phyloP scores from a whole-genome alignment of 2,888 invertebrate species.

The Diarsia brunnea region DNA sequence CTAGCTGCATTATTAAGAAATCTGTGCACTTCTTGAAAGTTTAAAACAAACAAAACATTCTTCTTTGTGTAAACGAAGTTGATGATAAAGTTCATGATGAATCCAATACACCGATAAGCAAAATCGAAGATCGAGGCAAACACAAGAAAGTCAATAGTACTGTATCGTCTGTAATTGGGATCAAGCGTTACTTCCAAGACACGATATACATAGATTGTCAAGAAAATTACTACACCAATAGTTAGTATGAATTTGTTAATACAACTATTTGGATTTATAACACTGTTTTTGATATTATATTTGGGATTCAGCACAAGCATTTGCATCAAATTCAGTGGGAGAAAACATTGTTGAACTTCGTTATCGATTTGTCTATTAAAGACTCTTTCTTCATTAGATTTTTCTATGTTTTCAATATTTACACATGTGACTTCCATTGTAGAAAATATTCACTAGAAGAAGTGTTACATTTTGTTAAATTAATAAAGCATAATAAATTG shows the following conservation, averaged over 20 bases:
- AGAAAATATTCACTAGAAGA: neutral
- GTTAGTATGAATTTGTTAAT: neutral
- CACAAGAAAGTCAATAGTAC: neutral
- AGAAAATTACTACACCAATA: neutral
- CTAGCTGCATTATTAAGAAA: neutral
- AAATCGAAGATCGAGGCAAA: neutral
- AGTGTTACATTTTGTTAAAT: neutral
- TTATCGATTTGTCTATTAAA: slow-evolving; percentile 1
- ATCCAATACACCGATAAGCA: neutral
- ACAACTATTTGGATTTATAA: neutral
- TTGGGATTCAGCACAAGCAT: neutral
- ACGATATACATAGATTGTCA: neutral
- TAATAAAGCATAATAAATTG: neutral
- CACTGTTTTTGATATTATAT: neutral
- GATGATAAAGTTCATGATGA: neutral
- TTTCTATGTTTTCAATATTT: neutral
- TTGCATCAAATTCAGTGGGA: slow-evolving; percentile 1
- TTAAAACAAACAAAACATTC: neutral
- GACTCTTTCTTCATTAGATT: neutral
- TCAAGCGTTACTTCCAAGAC: neutral
- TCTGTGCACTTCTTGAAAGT: slow-evolving; percentile 6
- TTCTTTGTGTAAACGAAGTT: neutral
- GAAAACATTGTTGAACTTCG: neutral
- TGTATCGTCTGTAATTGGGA: neutral
- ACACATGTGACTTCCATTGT: neutral